These are phyloP conservation scores for Trisateles emortualis DNA, from an alignment of 2,888 invertebrate genomes.

Conservation along the genomic window DNA sequence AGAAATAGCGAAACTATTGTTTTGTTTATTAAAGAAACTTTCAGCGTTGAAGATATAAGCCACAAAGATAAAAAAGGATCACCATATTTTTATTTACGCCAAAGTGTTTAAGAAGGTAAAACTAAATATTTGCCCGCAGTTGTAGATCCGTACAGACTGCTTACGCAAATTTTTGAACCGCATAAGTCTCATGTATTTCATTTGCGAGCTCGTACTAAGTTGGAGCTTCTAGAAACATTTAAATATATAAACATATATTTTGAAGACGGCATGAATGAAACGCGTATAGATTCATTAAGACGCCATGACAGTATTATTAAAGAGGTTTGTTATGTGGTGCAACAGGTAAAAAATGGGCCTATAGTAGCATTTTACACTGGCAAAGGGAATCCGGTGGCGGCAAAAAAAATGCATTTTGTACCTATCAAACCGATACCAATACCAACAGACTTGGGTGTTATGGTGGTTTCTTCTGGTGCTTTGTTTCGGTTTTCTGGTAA, in stretches of 20 bases:
- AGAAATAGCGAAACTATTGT: conserved; percentile 54
- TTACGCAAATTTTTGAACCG: conserved; percentile 53
- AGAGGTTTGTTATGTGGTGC: conserved; percentile 54
- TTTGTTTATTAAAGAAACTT: conserved; percentile 66
- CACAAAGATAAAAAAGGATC: conserved; percentile 59
- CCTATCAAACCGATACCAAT: conserved; percentile 25
- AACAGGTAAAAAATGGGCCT: conserved; percentile 49
- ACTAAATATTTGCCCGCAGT: conserved; percentile 67
- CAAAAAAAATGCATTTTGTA: conserved; percentile 38
- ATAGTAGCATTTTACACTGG: conserved; percentile 72
- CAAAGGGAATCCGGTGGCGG: conserved; percentile 58
- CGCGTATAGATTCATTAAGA: conserved; percentile 49
- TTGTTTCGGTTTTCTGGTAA: conserved; percentile 65
- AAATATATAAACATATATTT: conserved; percentile 69
- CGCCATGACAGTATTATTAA: conserved; percentile 66
- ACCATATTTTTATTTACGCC: conserved; percentile 56
- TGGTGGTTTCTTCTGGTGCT: conserved; percentile 56
- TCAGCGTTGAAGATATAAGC: conserved; percentile 68
- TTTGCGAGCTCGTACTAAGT: conserved; percentile 44
- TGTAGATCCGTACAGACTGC: conserved; percentile 52
- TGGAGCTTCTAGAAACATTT: conserved; percentile 49
- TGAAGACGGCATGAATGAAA: conserved; percentile 53
- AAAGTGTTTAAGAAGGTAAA: conserved; percentile 48
- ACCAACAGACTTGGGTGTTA: conserved; percentile 44
- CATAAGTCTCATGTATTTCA: conserved; percentile 51